Percentiles rank a stretch among this genome's conserved stretches.
Conservation (phyloP, 2,113 vertebrate genomes). For the Bubo bubo region DNA sequence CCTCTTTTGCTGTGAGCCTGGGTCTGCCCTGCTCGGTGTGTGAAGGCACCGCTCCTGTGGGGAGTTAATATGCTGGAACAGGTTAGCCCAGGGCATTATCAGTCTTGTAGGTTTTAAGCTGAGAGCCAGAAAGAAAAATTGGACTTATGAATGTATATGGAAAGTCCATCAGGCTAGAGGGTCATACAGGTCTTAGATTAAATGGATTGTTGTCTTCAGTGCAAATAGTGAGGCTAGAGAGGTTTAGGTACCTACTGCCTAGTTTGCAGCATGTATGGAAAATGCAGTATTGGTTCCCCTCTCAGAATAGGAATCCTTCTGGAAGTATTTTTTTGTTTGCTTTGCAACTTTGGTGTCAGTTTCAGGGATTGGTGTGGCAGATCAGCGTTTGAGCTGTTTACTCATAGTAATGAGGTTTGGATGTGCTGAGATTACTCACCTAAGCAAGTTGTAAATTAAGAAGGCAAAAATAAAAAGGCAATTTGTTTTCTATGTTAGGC, state of each 20-base stretch:
- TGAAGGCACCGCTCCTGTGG: neutral
- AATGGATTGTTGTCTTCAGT: neutral
- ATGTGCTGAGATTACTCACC: neutral
- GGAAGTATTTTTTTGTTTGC: neutral
- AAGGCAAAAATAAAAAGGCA: neutral
- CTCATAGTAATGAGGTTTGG: neutral
- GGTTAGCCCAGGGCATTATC: neutral
- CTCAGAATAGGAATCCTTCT: neutral
- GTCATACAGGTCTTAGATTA: neutral
- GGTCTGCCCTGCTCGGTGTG: accelerated
- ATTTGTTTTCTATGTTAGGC: neutral
- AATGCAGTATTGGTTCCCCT: neutral
- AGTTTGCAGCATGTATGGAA: neutral
- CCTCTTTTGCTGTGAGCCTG: neutral
- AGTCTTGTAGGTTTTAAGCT: neutral
- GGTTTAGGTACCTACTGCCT: neutral
- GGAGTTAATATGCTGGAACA: neutral
- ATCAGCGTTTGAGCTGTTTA: neutral
- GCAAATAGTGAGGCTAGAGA: neutral
- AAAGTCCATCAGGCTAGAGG: neutral
- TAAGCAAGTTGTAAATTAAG: neutral
- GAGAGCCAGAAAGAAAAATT: neutral
- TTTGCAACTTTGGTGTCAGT: neutral
- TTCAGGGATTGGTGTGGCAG: neutral
- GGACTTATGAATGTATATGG: neutral